phyloP scores from a whole-genome alignment of 2,888 invertebrate genomes.

The Oeneis ivallda region DNA sequence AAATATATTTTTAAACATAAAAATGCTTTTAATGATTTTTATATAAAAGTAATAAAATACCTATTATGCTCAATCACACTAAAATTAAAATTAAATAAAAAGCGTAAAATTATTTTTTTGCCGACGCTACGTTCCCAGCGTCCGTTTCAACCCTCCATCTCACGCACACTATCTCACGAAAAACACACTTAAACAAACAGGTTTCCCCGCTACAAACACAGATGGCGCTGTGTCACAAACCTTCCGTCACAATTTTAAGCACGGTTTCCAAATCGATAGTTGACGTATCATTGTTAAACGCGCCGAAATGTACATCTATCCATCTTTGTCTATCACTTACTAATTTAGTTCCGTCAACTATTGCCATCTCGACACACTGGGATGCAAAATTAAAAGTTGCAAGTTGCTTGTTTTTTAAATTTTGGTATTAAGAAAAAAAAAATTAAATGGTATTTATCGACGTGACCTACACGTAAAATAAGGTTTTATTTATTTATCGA shows the following conservation, averaged over 20 bases:
- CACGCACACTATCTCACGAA: slow-evolving; percentile 33
- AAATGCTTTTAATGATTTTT: not conserved
- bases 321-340: slow-evolving; percentile 21
- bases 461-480: not conserved
- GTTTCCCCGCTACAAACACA: slow-evolving; percentile 49
- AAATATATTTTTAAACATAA: not conserved
- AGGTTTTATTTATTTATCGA: not conserved
- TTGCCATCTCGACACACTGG: slow-evolving; percentile 32
- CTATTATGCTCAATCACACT: not conserved
- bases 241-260: slow-evolving; percentile 40
- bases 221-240: slow-evolving; percentile 46
- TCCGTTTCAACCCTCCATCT: slow-evolving; percentile 68
- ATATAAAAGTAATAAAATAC: not conserved
- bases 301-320: slow-evolving; percentile 18
- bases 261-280: slow-evolving; percentile 42
- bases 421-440: too few species aligned
- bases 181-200: slow-evolving; percentile 27
- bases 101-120: slow-evolving; percentile 44
- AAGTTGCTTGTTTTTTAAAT: slow-evolving; percentile 1
- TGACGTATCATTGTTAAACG: slow-evolving; percentile 29
- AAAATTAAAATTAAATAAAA: not conserved
- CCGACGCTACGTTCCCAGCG: slow-evolving; percentile 57
- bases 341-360: slow-evolving; percentile 21
- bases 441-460: not conserved
- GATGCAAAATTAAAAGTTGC: slow-evolving; percentile 19